phyloP scores from a whole-genome alignment of 2,797 vertebrate species.

The Prionace glauca region DNA sequence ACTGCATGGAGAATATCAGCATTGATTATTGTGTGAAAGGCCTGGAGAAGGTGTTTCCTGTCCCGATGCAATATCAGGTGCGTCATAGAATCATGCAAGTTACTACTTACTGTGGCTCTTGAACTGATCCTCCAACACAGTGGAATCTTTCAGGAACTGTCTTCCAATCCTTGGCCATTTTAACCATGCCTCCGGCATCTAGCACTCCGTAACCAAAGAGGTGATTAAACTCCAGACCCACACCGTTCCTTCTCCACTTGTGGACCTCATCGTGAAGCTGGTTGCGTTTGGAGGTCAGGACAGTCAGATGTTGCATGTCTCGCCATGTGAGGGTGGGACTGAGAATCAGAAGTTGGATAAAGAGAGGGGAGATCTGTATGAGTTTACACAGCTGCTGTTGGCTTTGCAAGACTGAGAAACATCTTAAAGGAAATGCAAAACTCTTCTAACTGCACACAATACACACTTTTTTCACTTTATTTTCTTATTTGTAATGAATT shows the following conservation, averaged over 20 bases:
- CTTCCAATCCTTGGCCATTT: conserved; percentile 95
- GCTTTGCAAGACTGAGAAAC: background rate
- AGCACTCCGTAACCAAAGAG: conserved; percentile 95
- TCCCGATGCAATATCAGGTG: background rate
- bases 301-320: conserved; percentile 94
- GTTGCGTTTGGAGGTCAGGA: conserved; percentile 96
- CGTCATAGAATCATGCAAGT: too few relatives aligned
- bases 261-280: conserved; percentile 96
- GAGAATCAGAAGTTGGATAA: conserved; percentile 27
- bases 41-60: background rate
- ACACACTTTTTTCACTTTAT: background rate
- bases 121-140: conserved; percentile 86
- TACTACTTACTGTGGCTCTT: conserved; percentile 79
- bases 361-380: background rate
- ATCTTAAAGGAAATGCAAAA: background rate
- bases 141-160: conserved; percentile 95
- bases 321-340: conserved; percentile 88
- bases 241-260: conserved; percentile 89
- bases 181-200: conserved; percentile 94
- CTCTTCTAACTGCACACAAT: background rate
- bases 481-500: background rate
- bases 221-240: conserved; percentile 98
- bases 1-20: background rate
- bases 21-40: background rate
- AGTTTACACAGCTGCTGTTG: background rate